phyloP scores from a whole-genome alignment of 2,113 vertebrate species.

The Megaceryle torquata region DNA sequence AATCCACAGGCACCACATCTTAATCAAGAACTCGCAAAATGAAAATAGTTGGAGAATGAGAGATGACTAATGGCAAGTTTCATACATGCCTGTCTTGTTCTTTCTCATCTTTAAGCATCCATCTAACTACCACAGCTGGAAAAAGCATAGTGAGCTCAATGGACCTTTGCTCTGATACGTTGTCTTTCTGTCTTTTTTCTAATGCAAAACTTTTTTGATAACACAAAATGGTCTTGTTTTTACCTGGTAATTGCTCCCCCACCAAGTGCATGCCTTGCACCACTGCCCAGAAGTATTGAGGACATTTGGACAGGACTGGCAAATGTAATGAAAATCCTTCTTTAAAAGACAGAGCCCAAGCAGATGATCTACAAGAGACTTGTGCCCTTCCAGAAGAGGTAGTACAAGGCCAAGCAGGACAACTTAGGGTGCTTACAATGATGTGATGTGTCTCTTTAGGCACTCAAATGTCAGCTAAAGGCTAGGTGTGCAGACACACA shows the following conservation, averaged over 20 bases:
- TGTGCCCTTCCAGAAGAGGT: not conserved
- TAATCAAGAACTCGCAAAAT: not conserved
- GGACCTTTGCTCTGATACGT: not conserved
- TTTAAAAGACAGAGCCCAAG: not conserved
- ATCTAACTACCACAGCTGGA: not conserved
- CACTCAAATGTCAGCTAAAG: not conserved
- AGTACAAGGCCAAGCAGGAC: not conserved
- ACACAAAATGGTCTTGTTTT: not conserved
- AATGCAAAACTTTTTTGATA: not conserved
- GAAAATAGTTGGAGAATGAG: not conserved
- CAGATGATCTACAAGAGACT: not conserved
- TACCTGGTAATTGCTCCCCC: not conserved
- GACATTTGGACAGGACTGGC: not conserved
- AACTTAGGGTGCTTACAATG: accelerated
- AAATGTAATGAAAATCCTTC: not conserved
- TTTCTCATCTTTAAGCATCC: not conserved
- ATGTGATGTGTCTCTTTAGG: not conserved
- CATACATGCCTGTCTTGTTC: not conserved
- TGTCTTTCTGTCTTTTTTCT: not conserved
- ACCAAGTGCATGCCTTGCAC: not conserved
- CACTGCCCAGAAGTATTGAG: not conserved
- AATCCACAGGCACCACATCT: not conserved
- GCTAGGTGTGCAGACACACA: not conserved
- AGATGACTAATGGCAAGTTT: not conserved
- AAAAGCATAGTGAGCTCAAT: not conserved